Evolutionary conservation across 2,888 invertebrate species (phyloP), one percentile per base, ranked within the genome.

Genomic region (Tinea pellionella): DNA sequence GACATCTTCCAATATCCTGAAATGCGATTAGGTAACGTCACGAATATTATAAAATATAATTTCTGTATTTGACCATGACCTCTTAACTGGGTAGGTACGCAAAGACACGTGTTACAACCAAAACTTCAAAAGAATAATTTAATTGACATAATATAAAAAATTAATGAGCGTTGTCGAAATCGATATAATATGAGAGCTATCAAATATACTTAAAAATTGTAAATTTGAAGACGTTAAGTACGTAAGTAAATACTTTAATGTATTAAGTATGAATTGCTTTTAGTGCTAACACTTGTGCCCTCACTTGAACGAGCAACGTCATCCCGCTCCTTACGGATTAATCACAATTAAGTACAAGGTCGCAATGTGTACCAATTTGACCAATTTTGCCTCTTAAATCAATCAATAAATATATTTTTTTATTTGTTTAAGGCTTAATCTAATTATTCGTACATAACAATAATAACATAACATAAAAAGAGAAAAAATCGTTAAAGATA

Each of bases 301-400:
- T 37, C 37, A 37, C 37, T 37, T 37, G 11, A 37, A 9, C 37
- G 9, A 2, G 2, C n/a, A 9, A 37, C 37, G 37, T 37, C 37
- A 37, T 37, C 37, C 15, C n/a, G 47, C 47, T 47, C 47, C 16
- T 47, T 37, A 37, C 9, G 47, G 16, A 47, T 47, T 47, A 47
- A 47, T 47, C 47, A 47, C 47, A 47, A 47, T 47, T 47, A 47
- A 47, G 47, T 15, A 47, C 47, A 47, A 47, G 47, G 47, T 47
- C 47, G 16, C 47, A 37, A 37, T 47, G 47, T 47, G 47, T 47
- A 47, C 47, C 47, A 16, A 47, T 16, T 47, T 47, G 16, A 15
- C 2, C 47, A 9, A 47, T 47, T 47, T 24, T 16, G 15, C 16
- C 47, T 47, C 47, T 16, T 47, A 47, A 16, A 47, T 8, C n/a